Evolutionary conservation across 2,888 invertebrate species (phyloP), one percentile per base, ranked within the genome.

Genomic region (Petrophora chlorosata): DNA sequence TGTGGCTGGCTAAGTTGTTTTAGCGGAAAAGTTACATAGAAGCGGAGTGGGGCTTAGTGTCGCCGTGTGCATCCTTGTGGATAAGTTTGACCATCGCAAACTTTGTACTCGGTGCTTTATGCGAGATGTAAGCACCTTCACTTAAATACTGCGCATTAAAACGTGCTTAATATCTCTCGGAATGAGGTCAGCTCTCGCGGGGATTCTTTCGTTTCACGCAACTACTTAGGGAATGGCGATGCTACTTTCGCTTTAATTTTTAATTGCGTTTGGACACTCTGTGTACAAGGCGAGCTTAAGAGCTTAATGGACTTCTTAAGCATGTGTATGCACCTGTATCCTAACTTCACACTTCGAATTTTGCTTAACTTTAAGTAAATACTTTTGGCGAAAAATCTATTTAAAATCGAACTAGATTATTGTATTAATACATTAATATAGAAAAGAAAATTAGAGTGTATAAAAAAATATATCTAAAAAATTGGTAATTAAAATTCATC

Each of bases 71-170:
- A 82, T 79, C 72, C 75, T 77, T 75, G 73, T 62, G 67, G 67
- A 59, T 67, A 84, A 85, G 69, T 85, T 85, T 71, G 73, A 75
- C 82, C 79, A 76, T 79, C 72, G 62, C 64, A 58, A 84, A 83
- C 83, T 85, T 82, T 72, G 69, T 76, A 79, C 80, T 83, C 61
- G 58, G 56, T 67, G 67, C 70, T 78, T 80, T 78, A 75, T 73
- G 67, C 65, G 58, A 51, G 52, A 56, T 52, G 46, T 59, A 52
- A 57, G 49, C 44, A 47, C 47, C 44, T 53, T 56, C 60, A 47
- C 63, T 66, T 72, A 67, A 67, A 65, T 67, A 69, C 55, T 55
- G 44, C 56, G 53, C 56, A 59, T 61, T 65, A 61, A 57, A 63
- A 66, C 56, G 53, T 61, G 56, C 54, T 57, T 63, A 57, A 49